These are phyloP conservation scores for Echiichthys vipera DNA, from an alignment of 2,797 vertebrate species.

Conservation along the genomic window DNA sequence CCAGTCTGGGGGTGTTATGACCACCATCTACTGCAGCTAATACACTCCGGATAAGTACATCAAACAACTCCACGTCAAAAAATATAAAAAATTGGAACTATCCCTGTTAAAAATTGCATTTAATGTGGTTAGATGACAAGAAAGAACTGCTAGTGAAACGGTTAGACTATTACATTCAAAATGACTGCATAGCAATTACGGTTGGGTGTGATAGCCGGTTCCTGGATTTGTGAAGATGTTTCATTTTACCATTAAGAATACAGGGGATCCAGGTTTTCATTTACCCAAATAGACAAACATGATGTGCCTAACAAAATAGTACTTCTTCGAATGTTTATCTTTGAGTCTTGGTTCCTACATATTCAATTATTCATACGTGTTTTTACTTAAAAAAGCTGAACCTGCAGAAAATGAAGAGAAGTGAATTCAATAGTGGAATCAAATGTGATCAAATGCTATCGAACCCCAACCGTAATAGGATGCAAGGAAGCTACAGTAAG, in stretches of 20 bases:
- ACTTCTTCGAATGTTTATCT: not conserved
- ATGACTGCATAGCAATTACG: constrained; percentile 38
- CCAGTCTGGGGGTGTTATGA: no score
- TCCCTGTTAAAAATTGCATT: no score
- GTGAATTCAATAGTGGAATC: not conserved
- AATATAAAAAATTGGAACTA: no score
- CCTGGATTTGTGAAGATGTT: not conserved
- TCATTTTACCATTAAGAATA: not conserved
- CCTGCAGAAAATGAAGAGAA: not conserved
- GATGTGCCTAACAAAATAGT: not conserved
- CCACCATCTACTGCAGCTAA: no score
- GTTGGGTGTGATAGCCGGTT: constrained; percentile 40
- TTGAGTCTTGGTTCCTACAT: not conserved
- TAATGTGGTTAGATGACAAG: constrained; percentile 26
- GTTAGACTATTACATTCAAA: constrained; percentile 31
- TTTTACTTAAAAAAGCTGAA: not conserved
- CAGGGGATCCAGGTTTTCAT: not conserved
- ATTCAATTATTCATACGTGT: not conserved
- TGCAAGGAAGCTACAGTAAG: constrained; percentile 51
- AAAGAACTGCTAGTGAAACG: constrained; percentile 18
- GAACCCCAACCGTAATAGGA: constrained; percentile 57
- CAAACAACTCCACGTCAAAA: no score
- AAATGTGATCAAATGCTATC: constrained; percentile 10
- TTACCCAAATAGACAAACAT: not conserved
- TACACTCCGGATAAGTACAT: no score